Conservation (phyloP, 2,888 invertebrate genomes). For the Oligia latruncula region DNA sequence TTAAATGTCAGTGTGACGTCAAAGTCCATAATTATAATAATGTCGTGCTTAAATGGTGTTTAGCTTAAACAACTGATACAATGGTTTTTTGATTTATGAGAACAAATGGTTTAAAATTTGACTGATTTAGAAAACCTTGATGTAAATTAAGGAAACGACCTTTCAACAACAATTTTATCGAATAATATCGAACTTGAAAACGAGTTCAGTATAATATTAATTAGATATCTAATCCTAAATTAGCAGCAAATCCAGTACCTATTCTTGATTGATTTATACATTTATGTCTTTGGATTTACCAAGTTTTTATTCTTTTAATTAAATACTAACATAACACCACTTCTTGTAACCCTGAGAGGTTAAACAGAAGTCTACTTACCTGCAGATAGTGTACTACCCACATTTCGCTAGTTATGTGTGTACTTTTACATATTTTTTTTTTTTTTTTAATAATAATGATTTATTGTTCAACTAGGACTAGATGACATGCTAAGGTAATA, state of each 20-base stretch:
- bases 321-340: neutral
- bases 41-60: neutral
- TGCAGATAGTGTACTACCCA: neutral
- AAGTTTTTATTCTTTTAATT: neutral
- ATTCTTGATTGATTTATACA: neutral
- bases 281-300: neutral
- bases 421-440: too few relatives aligned
- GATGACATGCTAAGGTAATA: too few relatives aligned
- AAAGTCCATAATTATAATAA: neutral
- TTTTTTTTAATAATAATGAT: too few relatives aligned
- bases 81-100: neutral
- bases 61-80: neutral
- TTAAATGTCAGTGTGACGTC: too few relatives aligned
- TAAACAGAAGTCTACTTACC: neutral
- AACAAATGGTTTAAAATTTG: neutral
- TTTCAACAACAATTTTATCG: constrained; percentile 16
- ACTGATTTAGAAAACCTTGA: constrained; percentile 10
- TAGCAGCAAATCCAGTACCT: too few relatives aligned
- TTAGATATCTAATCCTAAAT: neutral
- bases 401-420: neutral
- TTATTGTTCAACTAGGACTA: too few relatives aligned
- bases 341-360: neutral
- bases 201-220: constrained; percentile 3
- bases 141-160: constrained; percentile 16
- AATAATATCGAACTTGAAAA: neutral